Evolutionary conservation across 1,140 invertebrate genomes (phyloP).

Genomic region (Halotydeus destructor): DNA sequence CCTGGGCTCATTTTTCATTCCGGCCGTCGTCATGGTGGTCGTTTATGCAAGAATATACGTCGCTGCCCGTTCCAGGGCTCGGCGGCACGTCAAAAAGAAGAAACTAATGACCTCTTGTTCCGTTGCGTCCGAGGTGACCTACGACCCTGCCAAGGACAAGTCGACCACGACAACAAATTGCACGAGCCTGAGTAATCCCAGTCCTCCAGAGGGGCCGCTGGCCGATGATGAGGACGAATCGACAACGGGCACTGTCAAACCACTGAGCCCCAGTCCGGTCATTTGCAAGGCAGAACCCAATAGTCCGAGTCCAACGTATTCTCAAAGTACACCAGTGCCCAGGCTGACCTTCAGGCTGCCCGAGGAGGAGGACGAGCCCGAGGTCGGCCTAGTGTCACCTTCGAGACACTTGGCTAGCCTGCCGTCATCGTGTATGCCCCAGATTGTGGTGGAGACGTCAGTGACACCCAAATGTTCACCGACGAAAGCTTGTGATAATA

Average conservation of each 20-base stretch:
- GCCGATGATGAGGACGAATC: background rate
- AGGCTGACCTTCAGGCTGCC: background rate
- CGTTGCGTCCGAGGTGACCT: constrained; percentile 2
- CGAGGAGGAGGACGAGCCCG: background rate
- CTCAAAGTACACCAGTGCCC: background rate
- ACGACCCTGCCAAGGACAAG: constrained; percentile 16
- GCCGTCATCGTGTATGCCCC: no score
- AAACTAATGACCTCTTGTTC: background rate
- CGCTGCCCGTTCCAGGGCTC: constrained; percentile 72
- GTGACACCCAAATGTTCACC: background rate
- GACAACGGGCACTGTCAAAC: no score
- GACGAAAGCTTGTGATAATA: background rate
- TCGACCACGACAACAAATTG: constrained; percentile 20
- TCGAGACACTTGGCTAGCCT: no score
- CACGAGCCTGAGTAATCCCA: constrained; percentile 21
- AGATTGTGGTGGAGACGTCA: no score
- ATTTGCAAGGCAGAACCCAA: background rate
- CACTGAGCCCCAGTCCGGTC: background rate
- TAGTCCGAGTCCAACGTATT: background rate
- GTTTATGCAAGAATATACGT: constrained; percentile 97
- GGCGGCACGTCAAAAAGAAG: constrained; percentile 34
- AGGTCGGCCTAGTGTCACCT: background rate
- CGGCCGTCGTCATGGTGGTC: constrained; percentile 95
- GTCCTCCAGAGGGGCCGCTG: constrained; percentile 16
- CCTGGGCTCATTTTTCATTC: constrained; percentile 87